These are phyloP conservation scores for Archivesica marissinica DNA, from an alignment of 1,140 invertebrate species.

Conservation along the genomic window DNA sequence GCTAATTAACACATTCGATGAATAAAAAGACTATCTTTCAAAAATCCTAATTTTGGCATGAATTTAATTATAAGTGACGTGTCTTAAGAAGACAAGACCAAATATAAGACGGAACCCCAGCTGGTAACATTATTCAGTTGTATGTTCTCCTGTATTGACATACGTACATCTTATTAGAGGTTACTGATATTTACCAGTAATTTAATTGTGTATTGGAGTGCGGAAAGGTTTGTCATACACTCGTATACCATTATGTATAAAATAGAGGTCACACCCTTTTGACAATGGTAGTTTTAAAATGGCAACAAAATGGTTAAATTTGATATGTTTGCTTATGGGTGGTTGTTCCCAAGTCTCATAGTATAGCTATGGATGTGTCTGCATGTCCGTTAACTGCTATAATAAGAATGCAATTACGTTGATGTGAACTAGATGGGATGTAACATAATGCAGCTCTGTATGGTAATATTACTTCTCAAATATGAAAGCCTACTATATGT, in stretches of 20 bases:
- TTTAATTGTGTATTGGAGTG: conserved; percentile 21
- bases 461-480: too few species aligned
- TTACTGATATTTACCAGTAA: conserved; percentile 17
- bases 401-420: too few species aligned
- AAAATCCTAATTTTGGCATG: conserved; percentile 39
- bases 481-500: too few species aligned
- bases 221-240: conserved; percentile 3
- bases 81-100: conserved; percentile 26
- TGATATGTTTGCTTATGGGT: background rate
- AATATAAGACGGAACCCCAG: conserved; percentile 31
- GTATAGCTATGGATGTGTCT: too few species aligned
- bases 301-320: conserved; percentile 36
- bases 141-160: conserved; percentile 24
- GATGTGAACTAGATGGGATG: too few species aligned
- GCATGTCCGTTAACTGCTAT: too few species aligned
- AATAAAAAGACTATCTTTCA: conserved; percentile 5
- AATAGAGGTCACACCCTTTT: conserved; percentile 28
- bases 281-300: background rate
- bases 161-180: background rate
- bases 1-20: conserved; percentile 2
- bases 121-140: conserved; percentile 26
- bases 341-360: too few species aligned
- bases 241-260: conserved; percentile 14
- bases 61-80: conserved; percentile 54
- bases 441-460: too few species aligned